phyloP scores from a whole-genome alignment of 2,888 invertebrate genomes.

The Ornithoptera priamus region DNA sequence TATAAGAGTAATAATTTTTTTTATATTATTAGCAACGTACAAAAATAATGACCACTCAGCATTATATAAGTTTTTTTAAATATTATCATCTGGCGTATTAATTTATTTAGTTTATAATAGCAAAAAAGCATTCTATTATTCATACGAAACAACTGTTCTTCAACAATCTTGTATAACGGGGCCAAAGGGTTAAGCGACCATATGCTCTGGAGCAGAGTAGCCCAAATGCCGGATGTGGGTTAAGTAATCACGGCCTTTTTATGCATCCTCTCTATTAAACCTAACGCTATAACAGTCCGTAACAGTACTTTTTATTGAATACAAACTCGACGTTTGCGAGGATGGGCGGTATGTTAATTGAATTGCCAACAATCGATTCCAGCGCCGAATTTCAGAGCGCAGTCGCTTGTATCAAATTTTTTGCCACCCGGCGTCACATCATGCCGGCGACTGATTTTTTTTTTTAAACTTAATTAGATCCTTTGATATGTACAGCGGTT shows the following conservation, averaged over 20 bases:
- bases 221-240: slow-evolving; percentile 74
- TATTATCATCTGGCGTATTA: slow-evolving; percentile 58
- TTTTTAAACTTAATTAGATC: slow-evolving; percentile 25
- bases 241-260: slow-evolving; percentile 74
- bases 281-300: slow-evolving; percentile 63
- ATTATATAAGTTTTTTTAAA: slow-evolving; percentile 1
- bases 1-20: too few relatives aligned
- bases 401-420: slow-evolving; percentile 24
- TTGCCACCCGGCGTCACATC: slow-evolving; percentile 25
- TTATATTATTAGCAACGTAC: too few relatives aligned
- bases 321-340: slow-evolving; percentile 65
- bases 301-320: slow-evolving; percentile 59
- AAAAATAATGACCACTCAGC: too few relatives aligned
- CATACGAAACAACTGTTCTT: slow-evolving; percentile 71
- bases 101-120: slow-evolving; percentile 37
- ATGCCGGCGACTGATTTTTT: slow-evolving; percentile 19
- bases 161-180: slow-evolving; percentile 69
- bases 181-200: slow-evolving; percentile 77
- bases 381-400: slow-evolving; percentile 46
- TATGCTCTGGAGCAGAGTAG: slow-evolving; percentile 64
- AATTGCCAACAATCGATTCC: slow-evolving; percentile 55
- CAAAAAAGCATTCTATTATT: slow-evolving; percentile 61
- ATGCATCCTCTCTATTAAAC: slow-evolving; percentile 64
- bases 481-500: slow-evolving; percentile 18
- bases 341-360: slow-evolving; percentile 63